Conservation (phyloP, 2,113 vertebrate genomes). For the Pachypanchax playfairii region DNA sequence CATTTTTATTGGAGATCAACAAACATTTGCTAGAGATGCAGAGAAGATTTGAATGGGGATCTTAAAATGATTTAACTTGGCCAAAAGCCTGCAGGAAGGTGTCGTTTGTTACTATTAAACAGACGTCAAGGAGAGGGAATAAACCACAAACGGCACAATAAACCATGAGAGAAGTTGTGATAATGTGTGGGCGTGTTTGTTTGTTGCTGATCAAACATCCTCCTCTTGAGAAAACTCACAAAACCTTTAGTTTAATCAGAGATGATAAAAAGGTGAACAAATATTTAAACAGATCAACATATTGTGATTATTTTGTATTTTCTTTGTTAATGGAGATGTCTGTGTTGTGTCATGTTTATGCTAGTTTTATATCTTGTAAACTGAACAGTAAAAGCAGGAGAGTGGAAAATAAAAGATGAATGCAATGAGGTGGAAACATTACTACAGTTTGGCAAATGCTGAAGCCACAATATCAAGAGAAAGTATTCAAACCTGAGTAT, state of each 20-base stretch:
- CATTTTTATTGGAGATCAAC: conserved; percentile 14
- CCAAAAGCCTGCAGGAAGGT: conserved; percentile 15
- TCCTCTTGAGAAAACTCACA: conserved; percentile 52
- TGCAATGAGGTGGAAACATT: too few species aligned
- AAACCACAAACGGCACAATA: conserved; percentile 7
- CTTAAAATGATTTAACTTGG: conserved; percentile 35
- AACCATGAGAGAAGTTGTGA: conserved; percentile 2
- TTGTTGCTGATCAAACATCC: conserved; percentile 42
- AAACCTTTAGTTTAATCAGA: conserved; percentile 27
- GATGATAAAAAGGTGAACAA: conserved; percentile 48
- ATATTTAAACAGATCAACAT: conserved; percentile 44
- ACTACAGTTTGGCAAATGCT: neutral
- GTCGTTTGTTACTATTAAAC: conserved; percentile 31
- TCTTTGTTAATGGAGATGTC: conserved; percentile 9
- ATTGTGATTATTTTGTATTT: conserved; percentile 11
- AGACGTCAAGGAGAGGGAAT: conserved; percentile 3
- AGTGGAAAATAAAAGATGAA: neutral
- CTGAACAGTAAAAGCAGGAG: conserved; percentile 27
- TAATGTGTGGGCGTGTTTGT: conserved; percentile 14
- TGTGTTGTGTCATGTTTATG: neutral
- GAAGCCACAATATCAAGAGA: neutral
- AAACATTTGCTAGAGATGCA: conserved; percentile 10
- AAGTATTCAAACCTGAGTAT: conserved; percentile 10
- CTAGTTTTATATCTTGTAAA: conserved; percentile 19
- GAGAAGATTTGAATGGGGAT: conserved; percentile 26